phyloP scores from a whole-genome alignment of 1,140 invertebrate species.

The Drosophila pachea region DNA sequence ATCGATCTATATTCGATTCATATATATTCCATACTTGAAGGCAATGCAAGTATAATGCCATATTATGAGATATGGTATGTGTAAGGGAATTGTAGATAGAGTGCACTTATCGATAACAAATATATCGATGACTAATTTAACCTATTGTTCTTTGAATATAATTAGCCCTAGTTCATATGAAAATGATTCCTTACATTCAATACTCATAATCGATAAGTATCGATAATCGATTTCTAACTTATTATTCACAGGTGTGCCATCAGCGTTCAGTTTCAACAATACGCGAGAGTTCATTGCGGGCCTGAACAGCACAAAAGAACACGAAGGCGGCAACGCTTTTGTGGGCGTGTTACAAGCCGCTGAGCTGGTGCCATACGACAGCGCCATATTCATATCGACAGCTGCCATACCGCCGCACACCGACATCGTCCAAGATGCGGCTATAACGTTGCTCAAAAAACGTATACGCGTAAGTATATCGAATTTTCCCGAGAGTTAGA shows the following conservation, averaged over 20 bases:
- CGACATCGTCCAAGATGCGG: conserved; percentile 79
- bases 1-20: neutral
- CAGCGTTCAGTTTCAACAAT: conserved; percentile 77
- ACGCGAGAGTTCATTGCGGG: conserved; percentile 76
- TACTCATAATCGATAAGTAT: too few relatives aligned
- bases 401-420: conserved; percentile 79
- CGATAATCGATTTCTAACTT: neutral
- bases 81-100: too few relatives aligned
- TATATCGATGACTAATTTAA: too few relatives aligned
- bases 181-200: too few relatives aligned
- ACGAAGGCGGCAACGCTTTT: conserved; percentile 71
- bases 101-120: too few relatives aligned
- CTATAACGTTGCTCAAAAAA: conserved; percentile 80
- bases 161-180: too few relatives aligned
- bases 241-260: conserved; percentile 54
- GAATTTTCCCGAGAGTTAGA: neutral
- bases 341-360: conserved; percentile 77
- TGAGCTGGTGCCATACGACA: conserved; percentile 82
- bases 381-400: conserved; percentile 81
- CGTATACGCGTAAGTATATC: conserved; percentile 79
- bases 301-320: conserved; percentile 74
- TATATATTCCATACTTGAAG: too few relatives aligned
- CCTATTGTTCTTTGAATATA: too few relatives aligned
- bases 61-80: too few relatives aligned
- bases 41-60: too few relatives aligned